Base-by-base conservation (phyloP, 2,888 invertebrate species). In the Entomobrya proxima region DNA sequence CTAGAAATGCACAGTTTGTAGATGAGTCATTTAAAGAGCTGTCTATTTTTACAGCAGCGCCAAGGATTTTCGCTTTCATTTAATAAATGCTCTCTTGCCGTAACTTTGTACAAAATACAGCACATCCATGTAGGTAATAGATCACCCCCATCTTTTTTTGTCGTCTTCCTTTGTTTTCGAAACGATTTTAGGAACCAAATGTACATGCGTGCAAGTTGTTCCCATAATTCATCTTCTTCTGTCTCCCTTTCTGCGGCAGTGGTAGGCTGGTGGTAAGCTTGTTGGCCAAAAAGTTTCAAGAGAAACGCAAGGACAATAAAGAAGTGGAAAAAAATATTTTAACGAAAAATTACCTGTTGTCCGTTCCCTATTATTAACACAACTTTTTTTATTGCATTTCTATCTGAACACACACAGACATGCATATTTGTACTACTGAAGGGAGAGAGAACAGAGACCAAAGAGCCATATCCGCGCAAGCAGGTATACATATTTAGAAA, bases 371-470 rank as follows among this genome's bases (percentile, higher is more conserved):
- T 30, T 47, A 44, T 72, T 50, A 72, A 50, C 72, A 9, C 52
- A 75, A 35, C 50, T 32, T 32, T 75, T n/a, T 52, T 75, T 55
- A 75, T 75, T 52, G 52, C 52, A 55, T 55, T 52, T 21, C 35
- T 52, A 72, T 50, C 18, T 75, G 74, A 50, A 74, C 9, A 3
- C 40, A 69, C 40, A 40, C 21, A 44, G 3, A 44, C 37, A 35
- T 40, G 13, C 67, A 40, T 18, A 1, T 13, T 35, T 61, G n/a
- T n/a, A n/a, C n/a, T n/a, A n/a, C n/a, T n/a, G n/a, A n/a, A n/a
- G n/a, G n/a, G n/a, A n/a, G n/a, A n/a, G n/a, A n/a, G n/a, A n/a
- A n/a, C n/a, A n/a, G n/a, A n/a, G n/a, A 61, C 61, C 35, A 32
- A n/a, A 32, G 3, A 32, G 32, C 27, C n/a, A 13, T 18, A 30